Base-by-base conservation (phyloP, 2,113 vertebrate genomes). In the Rhodinocichla rosea region DNA sequence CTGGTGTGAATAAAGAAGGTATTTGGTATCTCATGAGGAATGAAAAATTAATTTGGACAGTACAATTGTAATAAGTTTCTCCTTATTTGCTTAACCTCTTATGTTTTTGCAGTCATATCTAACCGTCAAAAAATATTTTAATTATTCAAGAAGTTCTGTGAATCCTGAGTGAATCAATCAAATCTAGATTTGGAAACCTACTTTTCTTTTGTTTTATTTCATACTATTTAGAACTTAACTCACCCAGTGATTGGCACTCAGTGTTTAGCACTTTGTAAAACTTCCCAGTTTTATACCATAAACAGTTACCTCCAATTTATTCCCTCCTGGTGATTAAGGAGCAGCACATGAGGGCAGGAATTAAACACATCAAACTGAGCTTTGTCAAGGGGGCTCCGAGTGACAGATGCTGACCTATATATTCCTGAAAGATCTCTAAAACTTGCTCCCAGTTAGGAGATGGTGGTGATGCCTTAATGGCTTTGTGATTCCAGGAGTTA, bases 351-450 rank as follows among this genome's bases (percentile, higher is more conserved):
- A 33, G 19, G 47, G 67, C 52, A 35, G 80, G 74, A 94, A 74
- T 67, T 15, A 52, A 88, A 35, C 19, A 20, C 27, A 39, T 21
- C 60, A 39, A 90, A 27, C n/a, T 30, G 27, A 83, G 84, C 94
- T 92, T 65, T 53, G 49, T 95, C 81, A 62, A 57, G 89, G 44
- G 71, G 70, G 57, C 68, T 87, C 63, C 67, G 85, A 97, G 24
- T 91, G 93, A 64, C 96, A 95, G 95, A 83, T 96, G 95, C 95
- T 97, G 95, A 96, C 96, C 96, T 88, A 96, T 4, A 97, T 96
- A 88, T 93, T 67, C 45, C 90, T 83, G 84, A 88, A 96, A 92
- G 96, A 86, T 94, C 95, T 80, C 79, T 69, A 1, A 92, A 95
- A 96, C 79, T 97, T 94, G 79, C 94, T 97, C 50, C 75, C 68